These are phyloP conservation scores for Pyrrhosoma nymphula DNA, from an alignment of 2,888 invertebrate species.

Conservation along the genomic window DNA sequence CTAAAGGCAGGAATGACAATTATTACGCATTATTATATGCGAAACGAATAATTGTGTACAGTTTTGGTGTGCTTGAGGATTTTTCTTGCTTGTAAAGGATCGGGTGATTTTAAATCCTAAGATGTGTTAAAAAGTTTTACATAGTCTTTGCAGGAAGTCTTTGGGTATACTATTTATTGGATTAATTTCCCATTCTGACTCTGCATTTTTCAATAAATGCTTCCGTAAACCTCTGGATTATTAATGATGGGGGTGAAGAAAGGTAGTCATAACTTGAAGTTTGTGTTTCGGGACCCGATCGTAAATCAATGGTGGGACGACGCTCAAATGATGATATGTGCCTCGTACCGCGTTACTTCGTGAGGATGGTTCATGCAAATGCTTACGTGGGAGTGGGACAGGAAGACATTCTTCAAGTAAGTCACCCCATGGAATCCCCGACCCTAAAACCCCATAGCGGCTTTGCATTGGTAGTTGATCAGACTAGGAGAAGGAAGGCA, in stretches of 20 bases:
- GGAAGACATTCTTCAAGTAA: background rate
- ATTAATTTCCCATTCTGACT: background rate
- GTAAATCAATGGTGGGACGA: background rate
- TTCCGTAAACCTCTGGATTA: background rate
- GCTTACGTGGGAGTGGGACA: background rate
- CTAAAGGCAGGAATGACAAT: no score
- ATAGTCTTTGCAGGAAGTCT: background rate
- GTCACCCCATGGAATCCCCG: background rate
- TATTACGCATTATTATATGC: no score
- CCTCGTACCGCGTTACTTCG: background rate
- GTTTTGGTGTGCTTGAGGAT: no score
- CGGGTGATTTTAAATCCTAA: background rate
- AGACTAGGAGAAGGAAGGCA: background rate
- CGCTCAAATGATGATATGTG: slow-evolving; percentile 2
- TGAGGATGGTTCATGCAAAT: slow-evolving; percentile 25
- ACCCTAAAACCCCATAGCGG: background rate
- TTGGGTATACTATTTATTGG: background rate
- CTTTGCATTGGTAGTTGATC: background rate
- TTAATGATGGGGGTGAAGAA: background rate
- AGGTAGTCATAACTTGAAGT: background rate
- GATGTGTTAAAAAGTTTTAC: background rate
- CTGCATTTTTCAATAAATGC: slow-evolving; percentile 8
- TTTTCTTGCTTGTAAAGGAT: no score
- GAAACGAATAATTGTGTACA: no score
- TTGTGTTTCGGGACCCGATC: background rate